Evolutionary conservation across 2,113 vertebrate genomes (phyloP).

Genomic region (Lates calcarifer): DNA sequence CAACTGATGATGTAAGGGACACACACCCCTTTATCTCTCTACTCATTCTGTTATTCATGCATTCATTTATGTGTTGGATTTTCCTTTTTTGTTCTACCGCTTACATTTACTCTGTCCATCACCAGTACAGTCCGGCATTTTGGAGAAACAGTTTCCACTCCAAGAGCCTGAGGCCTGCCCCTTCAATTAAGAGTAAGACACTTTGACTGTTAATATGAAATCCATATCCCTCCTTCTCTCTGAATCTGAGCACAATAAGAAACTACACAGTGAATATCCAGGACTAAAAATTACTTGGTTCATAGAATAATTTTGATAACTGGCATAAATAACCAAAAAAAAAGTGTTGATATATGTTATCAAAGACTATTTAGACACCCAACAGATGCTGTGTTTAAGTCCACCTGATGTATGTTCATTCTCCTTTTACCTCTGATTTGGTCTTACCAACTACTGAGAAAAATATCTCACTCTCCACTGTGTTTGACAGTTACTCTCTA

Average conservation of each 20-base stretch:
- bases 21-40: neutral
- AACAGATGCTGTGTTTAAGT: too few species aligned
- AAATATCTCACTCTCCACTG: too few species aligned
- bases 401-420: too few species aligned
- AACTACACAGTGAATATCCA: neutral
- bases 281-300: too few species aligned
- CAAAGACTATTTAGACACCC: too few species aligned
- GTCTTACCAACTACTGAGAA: neutral
- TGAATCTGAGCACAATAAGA: neutral
- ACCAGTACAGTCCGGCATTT: conserved; percentile 84
- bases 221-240: neutral
- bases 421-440: neutral
- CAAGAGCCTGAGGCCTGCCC: conserved; percentile 84
- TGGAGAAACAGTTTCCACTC: conserved; percentile 83
- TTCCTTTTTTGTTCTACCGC: neutral
- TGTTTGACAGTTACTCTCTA: too few species aligned
- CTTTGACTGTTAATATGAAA: neutral
- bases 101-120: neutral
- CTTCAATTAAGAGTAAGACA: conserved; percentile 87
- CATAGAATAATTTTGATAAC: too few species aligned
- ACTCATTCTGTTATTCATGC: neutral
- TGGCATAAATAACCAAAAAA: too few species aligned
- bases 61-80: neutral
- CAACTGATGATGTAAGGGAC: conserved; percentile 79
- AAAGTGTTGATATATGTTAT: neutral